A percentile compares a stretch with the other conserved stretches of the same genome.
Evolutionary conservation across 1,140 invertebrate species (phyloP).

Genomic region (Dermatophagoides farinae): DNA sequence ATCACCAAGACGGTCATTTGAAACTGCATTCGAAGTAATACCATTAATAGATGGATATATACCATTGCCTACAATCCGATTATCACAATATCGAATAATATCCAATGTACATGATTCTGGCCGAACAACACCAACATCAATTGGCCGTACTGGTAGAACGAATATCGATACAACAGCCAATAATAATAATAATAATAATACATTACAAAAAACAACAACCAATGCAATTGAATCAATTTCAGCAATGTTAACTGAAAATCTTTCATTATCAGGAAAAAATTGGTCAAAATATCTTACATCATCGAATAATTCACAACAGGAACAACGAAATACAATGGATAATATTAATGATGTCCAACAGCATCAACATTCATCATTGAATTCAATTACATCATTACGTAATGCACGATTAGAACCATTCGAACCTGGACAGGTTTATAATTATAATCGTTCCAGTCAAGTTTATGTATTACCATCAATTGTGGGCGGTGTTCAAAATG

Average conservation of each 20-base stretch:
- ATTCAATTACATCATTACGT: neutral
- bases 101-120: neutral
- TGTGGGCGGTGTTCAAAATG: no score
- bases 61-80: conserved; percentile 58
- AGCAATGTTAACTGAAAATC: neutral
- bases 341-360: neutral
- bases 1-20: conserved; percentile 19
- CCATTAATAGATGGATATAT: conserved; percentile 67
- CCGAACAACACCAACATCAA: neutral
- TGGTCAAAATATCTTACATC: neutral
- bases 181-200: neutral
- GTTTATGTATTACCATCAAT: conserved; percentile 48
- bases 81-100: conserved; percentile 64
- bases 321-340: neutral
- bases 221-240: neutral
- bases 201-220: neutral
- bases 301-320: neutral
- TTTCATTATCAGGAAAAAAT: neutral
- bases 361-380: neutral
- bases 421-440: conserved; percentile 65
- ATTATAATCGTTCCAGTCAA: conserved; percentile 63
- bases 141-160: neutral
- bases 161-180: no score
- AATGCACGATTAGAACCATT: conserved; percentile 50
- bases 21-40: conserved; percentile 66